Conservation (phyloP, 2,888 invertebrate species). For the Drosophila flavopinicola region DNA sequence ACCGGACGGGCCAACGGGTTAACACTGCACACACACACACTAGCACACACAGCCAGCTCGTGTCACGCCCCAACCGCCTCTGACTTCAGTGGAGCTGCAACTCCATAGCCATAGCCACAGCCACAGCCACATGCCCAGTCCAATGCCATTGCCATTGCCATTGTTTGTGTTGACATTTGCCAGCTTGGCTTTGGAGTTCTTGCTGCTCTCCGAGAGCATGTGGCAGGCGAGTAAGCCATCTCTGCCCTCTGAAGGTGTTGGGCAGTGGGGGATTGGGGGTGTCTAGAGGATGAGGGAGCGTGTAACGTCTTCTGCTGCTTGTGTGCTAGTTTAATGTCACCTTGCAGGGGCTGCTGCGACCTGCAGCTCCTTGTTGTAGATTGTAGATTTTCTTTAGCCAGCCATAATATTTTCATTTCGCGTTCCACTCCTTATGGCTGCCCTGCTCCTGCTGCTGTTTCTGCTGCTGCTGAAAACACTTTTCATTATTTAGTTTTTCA, state of each 20-base stretch:
- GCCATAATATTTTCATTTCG: conserved; percentile 74
- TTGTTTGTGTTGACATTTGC: conserved; percentile 78
- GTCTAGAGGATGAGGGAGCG: neutral
- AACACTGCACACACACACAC: conserved; percentile 30
- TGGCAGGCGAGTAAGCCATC: conserved; percentile 44
- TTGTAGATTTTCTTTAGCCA: conserved; percentile 45
- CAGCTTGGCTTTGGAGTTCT: conserved; percentile 60
- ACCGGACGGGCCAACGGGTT: conserved; percentile 57
- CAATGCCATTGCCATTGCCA: conserved; percentile 25
- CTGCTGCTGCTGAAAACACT: conserved; percentile 59
- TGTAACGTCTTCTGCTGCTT: conserved; percentile 14
- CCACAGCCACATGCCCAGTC: neutral
- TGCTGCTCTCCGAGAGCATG: conserved; percentile 29
- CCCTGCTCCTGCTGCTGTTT: conserved; percentile 19
- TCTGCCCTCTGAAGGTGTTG: conserved; percentile 6
- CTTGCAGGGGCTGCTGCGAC: conserved; percentile 20
- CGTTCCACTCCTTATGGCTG: conserved; percentile 33
- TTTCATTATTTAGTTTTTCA: conserved; percentile 76
- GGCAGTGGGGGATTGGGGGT: neutral
- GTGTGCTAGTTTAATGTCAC: conserved; percentile 48
- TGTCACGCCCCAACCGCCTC: no score
- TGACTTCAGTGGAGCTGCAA: conserved; percentile 1
- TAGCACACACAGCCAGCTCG: no score
- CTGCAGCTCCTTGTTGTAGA: conserved; percentile 20
- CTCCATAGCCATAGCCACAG: conserved; percentile 6